Conservation (phyloP, 1,140 invertebrate genomes). For the Drosophila pandora region DNA sequence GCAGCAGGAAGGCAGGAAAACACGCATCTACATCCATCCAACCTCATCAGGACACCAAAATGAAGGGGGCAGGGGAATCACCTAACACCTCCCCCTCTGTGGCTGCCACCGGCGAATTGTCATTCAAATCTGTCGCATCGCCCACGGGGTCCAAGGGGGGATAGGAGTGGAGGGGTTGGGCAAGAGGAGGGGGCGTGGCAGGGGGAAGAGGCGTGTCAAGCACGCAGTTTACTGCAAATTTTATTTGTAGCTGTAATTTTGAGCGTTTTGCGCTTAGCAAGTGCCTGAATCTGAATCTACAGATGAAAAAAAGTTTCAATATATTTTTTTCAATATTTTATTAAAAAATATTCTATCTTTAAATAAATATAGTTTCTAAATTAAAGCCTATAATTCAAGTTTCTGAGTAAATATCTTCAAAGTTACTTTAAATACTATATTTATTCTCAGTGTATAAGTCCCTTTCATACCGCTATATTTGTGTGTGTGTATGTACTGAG, state of each 20-base stretch:
- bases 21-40: conserved; percentile 36
- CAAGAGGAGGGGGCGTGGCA: conserved; percentile 1
- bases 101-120: conserved; percentile 61
- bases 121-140: conserved; percentile 68
- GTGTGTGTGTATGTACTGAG: neutral
- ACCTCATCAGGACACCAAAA: conserved; percentile 8
- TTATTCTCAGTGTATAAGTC: conserved; percentile 1
- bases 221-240: conserved; percentile 67
- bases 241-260: conserved; percentile 78
- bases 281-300: conserved; percentile 34
- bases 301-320: neutral
- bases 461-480: neutral
- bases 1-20: conserved; percentile 36
- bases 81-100: conserved; percentile 14
- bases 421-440: too few relatives aligned
- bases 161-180: neutral
- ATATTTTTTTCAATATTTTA: too few relatives aligned
- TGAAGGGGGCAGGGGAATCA: conserved; percentile 1
- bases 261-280: conserved; percentile 72
- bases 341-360: too few relatives aligned
- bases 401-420: too few relatives aligned
- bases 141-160: conserved; percentile 28
- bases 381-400: too few relatives aligned
- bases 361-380: neutral
- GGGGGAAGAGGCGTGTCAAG: conserved; percentile 27